Percentiles rank a stretch among this genome's conserved stretches.
Evolutionary conservation across 2,113 vertebrate genomes (phyloP).

Genomic region (Dissostichus mawsoni): DNA sequence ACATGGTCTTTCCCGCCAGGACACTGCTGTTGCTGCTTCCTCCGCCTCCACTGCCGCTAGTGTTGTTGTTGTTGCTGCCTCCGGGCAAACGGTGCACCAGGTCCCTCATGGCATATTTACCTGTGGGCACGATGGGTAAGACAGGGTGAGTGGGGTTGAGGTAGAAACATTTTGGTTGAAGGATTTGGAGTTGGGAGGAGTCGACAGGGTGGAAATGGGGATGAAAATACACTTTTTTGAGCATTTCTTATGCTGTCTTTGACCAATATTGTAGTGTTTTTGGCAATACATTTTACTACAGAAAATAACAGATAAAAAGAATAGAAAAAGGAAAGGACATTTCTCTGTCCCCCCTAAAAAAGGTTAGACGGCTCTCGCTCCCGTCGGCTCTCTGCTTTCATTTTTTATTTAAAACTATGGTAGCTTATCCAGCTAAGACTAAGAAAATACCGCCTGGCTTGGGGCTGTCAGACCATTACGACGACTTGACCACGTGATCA

Average conservation of each 20-base stretch:
- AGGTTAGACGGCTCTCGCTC: background rate
- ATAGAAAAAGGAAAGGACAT: too few species aligned
- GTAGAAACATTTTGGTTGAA: too few species aligned
- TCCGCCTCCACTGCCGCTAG: conserved; percentile 63
- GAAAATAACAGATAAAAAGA: background rate
- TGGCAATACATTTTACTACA: background rate
- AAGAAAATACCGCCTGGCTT: conserved; percentile 1
- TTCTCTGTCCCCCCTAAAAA: too few species aligned
- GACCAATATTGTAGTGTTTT: background rate
- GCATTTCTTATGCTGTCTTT: background rate
- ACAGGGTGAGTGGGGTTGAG: background rate
- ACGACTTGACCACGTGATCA: conserved; percentile 38
- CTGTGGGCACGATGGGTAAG: conserved; percentile 56
- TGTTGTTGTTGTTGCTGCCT: conserved; percentile 89
- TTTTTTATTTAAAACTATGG: background rate
- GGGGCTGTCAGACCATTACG: conserved; percentile 20
- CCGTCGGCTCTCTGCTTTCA: background rate
- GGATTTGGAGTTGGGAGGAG: background rate
- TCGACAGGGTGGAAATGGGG: background rate
- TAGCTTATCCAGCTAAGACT: background rate
- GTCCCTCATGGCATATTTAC: conserved; percentile 98
- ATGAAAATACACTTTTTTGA: background rate
- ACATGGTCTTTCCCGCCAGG: conserved; percentile 92
- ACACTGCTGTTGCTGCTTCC: conserved; percentile 69
- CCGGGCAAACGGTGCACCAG: conserved; percentile 95